Evolutionary conservation across 2,888 invertebrate species (phyloP).

Genomic region (Drosophila crucigera): DNA sequence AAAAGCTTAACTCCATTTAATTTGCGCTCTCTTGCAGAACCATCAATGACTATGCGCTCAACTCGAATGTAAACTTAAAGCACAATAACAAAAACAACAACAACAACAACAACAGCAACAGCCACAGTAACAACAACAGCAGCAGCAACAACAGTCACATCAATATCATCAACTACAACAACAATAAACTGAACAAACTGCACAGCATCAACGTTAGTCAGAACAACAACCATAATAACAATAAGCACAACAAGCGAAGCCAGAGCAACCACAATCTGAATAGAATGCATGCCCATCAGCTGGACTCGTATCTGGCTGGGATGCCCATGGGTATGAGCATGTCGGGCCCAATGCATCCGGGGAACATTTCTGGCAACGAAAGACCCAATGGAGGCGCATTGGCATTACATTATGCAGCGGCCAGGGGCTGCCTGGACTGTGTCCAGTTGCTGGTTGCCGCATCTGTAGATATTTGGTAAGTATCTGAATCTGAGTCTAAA

Average conservation of each 20-base stretch:
- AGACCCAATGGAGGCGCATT: slow-evolving; percentile 88
- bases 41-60: slow-evolving; percentile 80
- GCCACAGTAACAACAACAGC: slow-evolving; percentile 18
- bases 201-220: slow-evolving; percentile 39
- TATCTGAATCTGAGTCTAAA: neutral
- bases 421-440: slow-evolving; percentile 94
- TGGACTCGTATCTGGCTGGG: slow-evolving; percentile 72
- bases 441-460: slow-evolving; percentile 92
- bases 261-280: slow-evolving; percentile 48
- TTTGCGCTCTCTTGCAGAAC: slow-evolving; percentile 70
- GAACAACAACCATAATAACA: slow-evolving; percentile 11
- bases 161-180: neutral
- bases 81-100: slow-evolving; percentile 42
- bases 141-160: slow-evolving; percentile 33
- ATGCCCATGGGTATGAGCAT: slow-evolving; percentile 73
- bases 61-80: slow-evolving; percentile 69
- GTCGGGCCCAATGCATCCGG: slow-evolving; percentile 83
- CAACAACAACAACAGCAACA: slow-evolving; percentile 25
- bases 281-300: slow-evolving; percentile 85
- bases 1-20: neutral
- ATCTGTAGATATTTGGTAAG: slow-evolving; percentile 91
- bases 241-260: slow-evolving; percentile 31
- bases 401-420: slow-evolving; percentile 94
- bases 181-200: slow-evolving; percentile 44
- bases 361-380: slow-evolving; percentile 84